Base-by-base conservation (phyloP, 2,888 invertebrate species). In the Epistrophe eligans region DNA sequence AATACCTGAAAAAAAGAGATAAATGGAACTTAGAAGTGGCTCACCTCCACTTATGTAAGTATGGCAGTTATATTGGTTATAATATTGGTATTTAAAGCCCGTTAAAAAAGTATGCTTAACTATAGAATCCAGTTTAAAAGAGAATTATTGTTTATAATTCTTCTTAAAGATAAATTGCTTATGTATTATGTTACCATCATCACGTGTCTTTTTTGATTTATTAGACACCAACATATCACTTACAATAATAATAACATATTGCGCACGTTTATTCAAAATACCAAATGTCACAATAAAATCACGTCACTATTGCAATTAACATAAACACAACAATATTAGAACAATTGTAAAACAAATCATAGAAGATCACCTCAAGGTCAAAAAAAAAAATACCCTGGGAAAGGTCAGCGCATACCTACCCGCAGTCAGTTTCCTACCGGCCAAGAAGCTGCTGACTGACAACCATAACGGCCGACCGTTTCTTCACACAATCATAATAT, bases 341-440 rank as follows among this genome's bases (percentile, higher is more conserved):
- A 50, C 73, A 70, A 77, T 64, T 58, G 52, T 35, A 19, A 60
- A 82, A 79, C 83, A 83, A 79, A 87, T 87, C 79, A 83, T 79
- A 62, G 87, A 79, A 87, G 87, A 87, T 83, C 74, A 64, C 71
- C 60, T 71, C 83, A 82, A 87, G 83, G 87, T 67, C 83, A 82
- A 55, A 24, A 2, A 11, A 74, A 52, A 24, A 24, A 19, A 60
- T 79, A 79, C 72, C 83, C 87, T 87, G 87, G 87, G 87, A 87
- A 87, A 87, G 87, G 87, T 87, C 87, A 87, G 55, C 48, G 9
- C 72, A 19, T 32, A 19, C 15, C 43, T 52, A 60, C 11, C 4
- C 13, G 17, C 13, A 35, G n/a, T 50, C 7, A n/a, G 74, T 77
- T 81, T 85, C 77, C 77, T 74, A 80, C 72, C 50, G 52, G 66